phyloP scores from a whole-genome alignment of 2,797 vertebrate genomes.

The Tapera naevia region DNA sequence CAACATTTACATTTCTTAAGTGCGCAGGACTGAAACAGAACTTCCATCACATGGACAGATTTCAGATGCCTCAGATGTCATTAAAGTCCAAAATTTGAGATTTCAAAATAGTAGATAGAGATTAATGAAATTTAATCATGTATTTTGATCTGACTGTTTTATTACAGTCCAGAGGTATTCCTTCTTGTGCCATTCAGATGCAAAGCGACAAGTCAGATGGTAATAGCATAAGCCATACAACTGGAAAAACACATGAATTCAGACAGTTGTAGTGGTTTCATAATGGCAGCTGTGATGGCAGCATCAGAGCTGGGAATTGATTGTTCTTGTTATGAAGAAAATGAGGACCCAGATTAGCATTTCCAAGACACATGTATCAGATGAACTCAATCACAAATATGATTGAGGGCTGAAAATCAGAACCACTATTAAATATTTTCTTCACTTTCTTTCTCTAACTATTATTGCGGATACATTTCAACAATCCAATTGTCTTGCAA shows the following conservation, averaged over 20 bases:
- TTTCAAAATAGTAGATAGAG: background rate
- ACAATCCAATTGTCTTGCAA: background rate
- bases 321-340: background rate
- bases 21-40: background rate
- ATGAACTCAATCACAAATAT: background rate
- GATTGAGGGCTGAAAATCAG: background rate
- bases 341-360: background rate
- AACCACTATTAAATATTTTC: conserved; percentile 17
- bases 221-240: background rate
- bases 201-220: background rate
- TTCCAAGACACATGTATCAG: background rate
- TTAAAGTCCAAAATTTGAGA: background rate
- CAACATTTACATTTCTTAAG: background rate
- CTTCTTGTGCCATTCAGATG: background rate
- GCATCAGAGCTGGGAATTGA: background rate
- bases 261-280: background rate
- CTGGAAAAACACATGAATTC: background rate
- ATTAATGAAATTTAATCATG: background rate
- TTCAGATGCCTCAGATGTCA: background rate
- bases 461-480: conserved; percentile 5
- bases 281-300: background rate
- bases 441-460: background rate
- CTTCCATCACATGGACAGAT: background rate
- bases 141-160: background rate
- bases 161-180: background rate